These are phyloP conservation scores for Lynx canadensis DNA, from an alignment of 2,113 vertebrate genomes.

Conservation along the genomic window DNA sequence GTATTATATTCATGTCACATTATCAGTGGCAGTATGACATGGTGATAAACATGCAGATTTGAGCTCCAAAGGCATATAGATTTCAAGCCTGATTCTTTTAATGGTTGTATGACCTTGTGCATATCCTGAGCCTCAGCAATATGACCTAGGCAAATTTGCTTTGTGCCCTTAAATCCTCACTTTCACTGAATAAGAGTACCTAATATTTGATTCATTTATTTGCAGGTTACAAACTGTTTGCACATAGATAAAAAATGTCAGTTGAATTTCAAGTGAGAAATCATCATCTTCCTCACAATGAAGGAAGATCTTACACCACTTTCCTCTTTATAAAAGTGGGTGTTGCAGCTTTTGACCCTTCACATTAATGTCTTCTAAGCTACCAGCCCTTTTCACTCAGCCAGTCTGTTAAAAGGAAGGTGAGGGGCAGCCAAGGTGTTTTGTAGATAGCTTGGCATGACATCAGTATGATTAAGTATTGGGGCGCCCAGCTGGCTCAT, in stretches of 20 bases:
- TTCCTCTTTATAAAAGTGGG: background rate
- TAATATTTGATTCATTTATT: background rate
- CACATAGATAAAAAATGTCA: background rate
- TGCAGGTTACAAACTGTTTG: background rate
- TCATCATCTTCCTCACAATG: background rate
- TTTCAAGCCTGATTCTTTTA: background rate
- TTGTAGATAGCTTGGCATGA: background rate
- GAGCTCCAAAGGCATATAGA: background rate
- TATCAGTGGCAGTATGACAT: background rate
- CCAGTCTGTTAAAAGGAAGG: background rate
- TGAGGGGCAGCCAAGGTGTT: background rate
- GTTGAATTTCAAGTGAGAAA: constrained; percentile 35
- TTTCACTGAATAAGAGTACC: background rate
- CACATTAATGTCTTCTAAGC: background rate
- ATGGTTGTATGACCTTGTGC: background rate
- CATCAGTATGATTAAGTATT: background rate
- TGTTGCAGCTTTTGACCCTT: constrained; percentile 5
- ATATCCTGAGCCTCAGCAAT: background rate
- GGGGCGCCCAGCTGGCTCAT: background rate
- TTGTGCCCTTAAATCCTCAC: constrained; percentile 10
- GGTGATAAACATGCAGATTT: background rate
- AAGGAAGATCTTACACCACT: background rate
- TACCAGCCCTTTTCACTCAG: background rate
- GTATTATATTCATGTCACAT: background rate
- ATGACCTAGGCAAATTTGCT: background rate